These are phyloP conservation scores for Plestiodon gilberti DNA, from an alignment of 2,113 vertebrate genomes.

Conservation along the genomic window DNA sequence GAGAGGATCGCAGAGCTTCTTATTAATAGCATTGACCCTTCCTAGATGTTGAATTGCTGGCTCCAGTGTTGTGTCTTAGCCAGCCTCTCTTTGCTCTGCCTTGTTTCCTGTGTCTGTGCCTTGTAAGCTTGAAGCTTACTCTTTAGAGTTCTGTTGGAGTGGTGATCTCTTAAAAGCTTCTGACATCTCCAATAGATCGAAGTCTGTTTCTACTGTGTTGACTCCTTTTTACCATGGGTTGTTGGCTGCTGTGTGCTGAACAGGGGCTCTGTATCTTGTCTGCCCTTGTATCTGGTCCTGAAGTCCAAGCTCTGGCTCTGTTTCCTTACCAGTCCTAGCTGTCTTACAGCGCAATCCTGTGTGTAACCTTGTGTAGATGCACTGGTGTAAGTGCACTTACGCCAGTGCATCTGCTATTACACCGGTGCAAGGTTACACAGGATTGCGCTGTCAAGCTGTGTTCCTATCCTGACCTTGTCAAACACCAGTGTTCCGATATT, in stretches of 20 bases:
- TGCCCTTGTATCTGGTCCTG: neutral
- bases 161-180: neutral
- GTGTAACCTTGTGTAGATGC: too few species aligned
- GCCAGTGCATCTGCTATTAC: too few species aligned
- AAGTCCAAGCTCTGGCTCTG: neutral
- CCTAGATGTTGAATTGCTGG: neutral
- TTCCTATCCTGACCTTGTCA: neutral
- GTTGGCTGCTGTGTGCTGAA: neutral
- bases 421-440: too few species aligned
- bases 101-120: neutral
- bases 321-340: neutral
- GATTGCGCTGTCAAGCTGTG: too few species aligned
- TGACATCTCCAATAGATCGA: neutral
- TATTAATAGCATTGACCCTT: neutral
- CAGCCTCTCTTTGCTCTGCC: neutral
- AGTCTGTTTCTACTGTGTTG: neutral
- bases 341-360: too few species aligned
- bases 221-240: neutral
- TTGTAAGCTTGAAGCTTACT: neutral
- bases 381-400: too few species aligned
- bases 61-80: too few species aligned
- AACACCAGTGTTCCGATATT: neutral
- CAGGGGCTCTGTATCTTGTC: neutral
- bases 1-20: neutral
- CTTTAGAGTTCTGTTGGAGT: neutral